A percentile compares a stretch with the other conserved stretches of the same genome.
Evolutionary conservation across 2,888 invertebrate genomes (phyloP).

Genomic region (Sesia bembeciformis): DNA sequence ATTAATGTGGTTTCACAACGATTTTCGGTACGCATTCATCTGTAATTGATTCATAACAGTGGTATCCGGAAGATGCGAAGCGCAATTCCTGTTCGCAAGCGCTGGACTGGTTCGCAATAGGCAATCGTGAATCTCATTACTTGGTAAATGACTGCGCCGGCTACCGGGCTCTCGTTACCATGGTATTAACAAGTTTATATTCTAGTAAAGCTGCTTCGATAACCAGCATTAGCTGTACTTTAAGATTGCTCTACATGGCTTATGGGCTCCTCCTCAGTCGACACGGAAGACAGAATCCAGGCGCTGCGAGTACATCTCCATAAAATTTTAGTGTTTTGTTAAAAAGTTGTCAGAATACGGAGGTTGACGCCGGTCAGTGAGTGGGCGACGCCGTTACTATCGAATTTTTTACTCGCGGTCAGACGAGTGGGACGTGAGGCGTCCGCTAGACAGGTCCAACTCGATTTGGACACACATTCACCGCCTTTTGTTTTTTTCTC

Average conservation of each 20-base stretch:
- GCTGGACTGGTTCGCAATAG: constrained; percentile 11
- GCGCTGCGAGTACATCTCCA: too few relatives aligned
- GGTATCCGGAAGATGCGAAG: constrained; percentile 35
- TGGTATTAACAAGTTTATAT: neutral
- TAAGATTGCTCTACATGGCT: too few relatives aligned
- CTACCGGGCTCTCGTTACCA: constrained; percentile 3
- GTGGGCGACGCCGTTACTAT: neutral
- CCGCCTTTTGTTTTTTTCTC: neutral
- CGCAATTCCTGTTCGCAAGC: constrained; percentile 45
- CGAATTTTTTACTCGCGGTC: neutral
- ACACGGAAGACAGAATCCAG: too few relatives aligned
- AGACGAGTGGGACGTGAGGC: neutral
- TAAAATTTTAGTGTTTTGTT: too few relatives aligned
- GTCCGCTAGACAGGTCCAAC: neutral
- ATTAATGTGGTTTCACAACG: neutral
- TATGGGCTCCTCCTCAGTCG: too few relatives aligned
- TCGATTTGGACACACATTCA: neutral
- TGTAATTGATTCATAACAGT: constrained; percentile 21
- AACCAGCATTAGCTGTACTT: neutral
- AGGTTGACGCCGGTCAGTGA: neutral
- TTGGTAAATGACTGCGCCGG: constrained; percentile 23
- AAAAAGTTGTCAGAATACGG: too few relatives aligned
- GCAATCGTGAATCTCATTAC: constrained; percentile 34
- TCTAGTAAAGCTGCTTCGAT: neutral
- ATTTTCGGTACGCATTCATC: constrained; percentile 21